Evolutionary conservation across 2,797 vertebrate species (phyloP).

Genomic region (Coluber constrictor): DNA sequence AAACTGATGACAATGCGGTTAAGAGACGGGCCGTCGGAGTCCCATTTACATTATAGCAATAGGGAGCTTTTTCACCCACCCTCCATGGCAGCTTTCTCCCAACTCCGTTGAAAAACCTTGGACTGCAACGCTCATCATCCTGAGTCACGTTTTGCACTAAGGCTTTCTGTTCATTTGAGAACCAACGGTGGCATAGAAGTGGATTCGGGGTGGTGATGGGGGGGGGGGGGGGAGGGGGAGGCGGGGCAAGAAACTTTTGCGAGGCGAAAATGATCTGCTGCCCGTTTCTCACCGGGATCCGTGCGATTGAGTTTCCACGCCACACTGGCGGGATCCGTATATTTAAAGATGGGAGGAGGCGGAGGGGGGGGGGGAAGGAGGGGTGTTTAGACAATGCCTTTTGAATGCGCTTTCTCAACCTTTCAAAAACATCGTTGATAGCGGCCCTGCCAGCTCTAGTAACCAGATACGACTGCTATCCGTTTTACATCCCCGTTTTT

Average conservation of each 20-base stretch:
- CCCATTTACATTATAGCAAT: slow-evolving; percentile 82
- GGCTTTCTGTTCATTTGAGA: slow-evolving; percentile 40
- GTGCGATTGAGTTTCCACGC: not conserved
- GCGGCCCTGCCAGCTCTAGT: not conserved
- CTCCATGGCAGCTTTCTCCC: not conserved
- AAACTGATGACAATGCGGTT: slow-evolving; percentile 83
- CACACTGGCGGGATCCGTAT: not conserved
- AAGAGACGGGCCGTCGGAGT: slow-evolving; percentile 88
- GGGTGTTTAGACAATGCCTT: not conserved
- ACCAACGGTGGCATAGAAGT: not conserved
- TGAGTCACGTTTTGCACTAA: slow-evolving; percentile 29
- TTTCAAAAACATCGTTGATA: not conserved
- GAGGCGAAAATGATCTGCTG: not conserved
- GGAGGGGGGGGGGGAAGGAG: not conserved
- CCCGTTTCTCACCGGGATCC: not conserved
- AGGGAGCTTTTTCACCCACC: not conserved
- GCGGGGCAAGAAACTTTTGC: not conserved
- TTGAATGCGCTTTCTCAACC: not conserved
- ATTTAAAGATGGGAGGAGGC: not conserved
- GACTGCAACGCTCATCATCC: not conserved
- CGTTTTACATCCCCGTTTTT: not conserved
- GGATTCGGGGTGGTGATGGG: not conserved
- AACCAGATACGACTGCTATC: not conserved
- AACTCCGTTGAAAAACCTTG: not conserved
- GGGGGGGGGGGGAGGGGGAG: too few relatives aligned